Evolutionary conservation across 2,113 vertebrate species (phyloP), one percentile per base, ranked within the genome.

Genomic region (Plestiodon gilberti): DNA sequence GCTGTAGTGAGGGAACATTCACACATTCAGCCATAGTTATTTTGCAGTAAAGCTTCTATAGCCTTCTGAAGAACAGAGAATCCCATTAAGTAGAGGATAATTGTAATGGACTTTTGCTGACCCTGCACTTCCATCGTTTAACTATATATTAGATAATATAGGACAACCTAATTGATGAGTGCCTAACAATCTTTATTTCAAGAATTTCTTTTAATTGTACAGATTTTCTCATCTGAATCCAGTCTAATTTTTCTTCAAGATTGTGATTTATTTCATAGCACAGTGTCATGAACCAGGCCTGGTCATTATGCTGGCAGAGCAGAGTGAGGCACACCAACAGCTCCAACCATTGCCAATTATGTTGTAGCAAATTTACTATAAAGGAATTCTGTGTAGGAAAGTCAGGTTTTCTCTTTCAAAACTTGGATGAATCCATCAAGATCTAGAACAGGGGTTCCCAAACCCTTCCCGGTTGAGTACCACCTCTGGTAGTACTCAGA

Each of bases 51-150:
- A 75, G 6, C 59, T 79, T 78, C 75, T 69, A 57, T 69, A 78
- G 38, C 83, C 75, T 85, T 85, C 28, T 79, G 67, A 78, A 85
- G 84, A 43, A 35, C 48, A 79, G 52, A 79, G 17, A 79, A 85
- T 79, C 52, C 65, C 78, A 71, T 85, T 79, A 85, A 79, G 52
- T 70, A 70, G 76, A 83, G 23, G 23, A 43, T 85, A 85, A 85
- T 79, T 71, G 55, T 52, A 78, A 59, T 43, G 61, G 76, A 85
- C 64, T 78, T 85, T 23, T 57, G 9, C 28, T 79, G 84, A 78
- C 76, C 35, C 18, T 23, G n/a, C 35, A 5, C 10, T 79, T 43
- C 64, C 15, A 78, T 18, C 10, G 59, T 85, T 70, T 85, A 79
- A 79, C 65, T 70, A 59, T 70, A 64, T 79, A 40, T 25, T 40